Evolutionary conservation across 1,140 invertebrate species (phyloP).

Genomic region (Archivesica marissinica): DNA sequence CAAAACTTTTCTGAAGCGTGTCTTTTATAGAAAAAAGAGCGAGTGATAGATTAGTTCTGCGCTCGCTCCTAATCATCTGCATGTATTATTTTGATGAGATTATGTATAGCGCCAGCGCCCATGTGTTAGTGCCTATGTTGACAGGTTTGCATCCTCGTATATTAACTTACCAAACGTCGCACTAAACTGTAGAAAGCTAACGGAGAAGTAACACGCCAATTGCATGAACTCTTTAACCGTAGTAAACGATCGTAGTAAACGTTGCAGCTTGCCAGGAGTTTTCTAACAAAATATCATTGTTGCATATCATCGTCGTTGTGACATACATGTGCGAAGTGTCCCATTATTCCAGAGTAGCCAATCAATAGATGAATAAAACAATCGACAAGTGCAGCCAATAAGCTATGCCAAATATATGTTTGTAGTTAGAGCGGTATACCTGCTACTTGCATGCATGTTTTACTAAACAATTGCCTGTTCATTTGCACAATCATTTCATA

Average conservation of each 20-base stretch:
- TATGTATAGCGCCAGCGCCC: background rate
- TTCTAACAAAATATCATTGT: background rate
- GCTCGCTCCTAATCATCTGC: background rate
- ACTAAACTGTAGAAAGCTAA: background rate
- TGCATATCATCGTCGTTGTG: background rate
- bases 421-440: no score
- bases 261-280: background rate
- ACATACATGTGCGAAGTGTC: no score
- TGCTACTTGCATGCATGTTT: background rate
- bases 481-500: conserved; percentile 5
- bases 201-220: background rate
- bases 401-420: no score
- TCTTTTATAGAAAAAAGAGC: no score
- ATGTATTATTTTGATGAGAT: conserved; percentile 8
- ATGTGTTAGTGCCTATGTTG: background rate
- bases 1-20: background rate
- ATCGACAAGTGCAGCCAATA: no score
- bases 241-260: no score
- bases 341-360: no score
- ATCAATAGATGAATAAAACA: no score
- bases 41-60: no score
- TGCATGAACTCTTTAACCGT: background rate
- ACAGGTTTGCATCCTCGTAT: background rate
- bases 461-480: background rate
- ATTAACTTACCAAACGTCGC: background rate